phyloP scores from a whole-genome alignment of 2,888 invertebrate species.

The Timandra comae region DNA sequence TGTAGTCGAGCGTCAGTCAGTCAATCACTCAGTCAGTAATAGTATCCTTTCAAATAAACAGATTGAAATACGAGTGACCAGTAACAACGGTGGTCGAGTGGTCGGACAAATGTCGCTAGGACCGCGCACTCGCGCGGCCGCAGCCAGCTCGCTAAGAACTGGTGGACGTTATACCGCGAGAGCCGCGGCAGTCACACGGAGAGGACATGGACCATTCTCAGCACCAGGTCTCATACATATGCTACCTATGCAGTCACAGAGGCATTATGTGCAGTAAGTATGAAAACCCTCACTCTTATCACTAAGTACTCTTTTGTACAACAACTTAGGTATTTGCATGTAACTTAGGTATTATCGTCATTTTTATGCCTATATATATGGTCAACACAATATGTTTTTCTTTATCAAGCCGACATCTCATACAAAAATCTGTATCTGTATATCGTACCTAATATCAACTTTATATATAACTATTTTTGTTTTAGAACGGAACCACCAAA shows the following conservation, averaged over 20 bases:
- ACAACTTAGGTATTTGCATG: background rate
- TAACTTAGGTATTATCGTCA: background rate
- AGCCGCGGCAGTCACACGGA: slow-evolving; percentile 91
- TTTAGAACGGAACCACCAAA: slow-evolving; percentile 66
- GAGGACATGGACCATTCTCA: slow-evolving; percentile 93
- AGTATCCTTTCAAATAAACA: slow-evolving; percentile 16
- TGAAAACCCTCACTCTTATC: background rate
- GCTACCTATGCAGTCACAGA: slow-evolving; percentile 76
- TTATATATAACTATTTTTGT: no score
- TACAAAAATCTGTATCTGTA: background rate
- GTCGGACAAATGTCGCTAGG: slow-evolving; percentile 91
- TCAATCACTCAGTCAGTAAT: no score
- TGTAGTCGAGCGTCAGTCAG: no score
- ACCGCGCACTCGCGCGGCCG: slow-evolving; percentile 91
- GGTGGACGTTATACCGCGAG: slow-evolving; percentile 92
- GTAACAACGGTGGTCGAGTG: slow-evolving; percentile 54
- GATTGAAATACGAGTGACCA: slow-evolving; percentile 65
- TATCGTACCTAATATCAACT: no score
- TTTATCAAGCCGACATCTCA: background rate
- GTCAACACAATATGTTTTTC: background rate
- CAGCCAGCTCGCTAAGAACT: slow-evolving; percentile 90
- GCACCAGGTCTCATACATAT: slow-evolving; percentile 84
- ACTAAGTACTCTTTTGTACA: background rate
- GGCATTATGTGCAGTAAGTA: slow-evolving; percentile 69
- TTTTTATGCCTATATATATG: background rate